Evolutionary conservation across 2,888 invertebrate genomes (phyloP).

Genomic region (Drosophila imparisetae): DNA sequence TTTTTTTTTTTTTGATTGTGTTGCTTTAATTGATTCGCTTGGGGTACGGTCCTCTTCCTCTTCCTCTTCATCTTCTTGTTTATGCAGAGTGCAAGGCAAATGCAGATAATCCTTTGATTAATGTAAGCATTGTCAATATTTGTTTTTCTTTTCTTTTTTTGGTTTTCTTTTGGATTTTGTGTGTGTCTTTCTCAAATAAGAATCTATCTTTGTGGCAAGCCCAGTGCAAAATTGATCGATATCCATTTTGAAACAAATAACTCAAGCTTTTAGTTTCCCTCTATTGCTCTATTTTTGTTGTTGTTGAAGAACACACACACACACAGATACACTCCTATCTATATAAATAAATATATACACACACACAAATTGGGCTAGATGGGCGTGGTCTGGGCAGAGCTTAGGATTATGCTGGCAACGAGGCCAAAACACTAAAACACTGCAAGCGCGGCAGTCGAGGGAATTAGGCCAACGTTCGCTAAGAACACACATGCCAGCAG

Average conservation of each 20-base stretch:
- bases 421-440: slow-evolving; percentile 51
- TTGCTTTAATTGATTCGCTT: slow-evolving; percentile 6
- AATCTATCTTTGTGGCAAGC: not conserved
- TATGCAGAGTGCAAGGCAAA: slow-evolving; percentile 3
- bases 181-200: not conserved
- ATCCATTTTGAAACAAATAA: slow-evolving; percentile 62
- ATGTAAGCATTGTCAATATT: slow-evolving; percentile 29
- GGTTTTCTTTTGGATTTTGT: not conserved
- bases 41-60: not conserved
- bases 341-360: not conserved
- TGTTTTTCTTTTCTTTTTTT: not conserved
- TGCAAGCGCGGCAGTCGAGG: slow-evolving; percentile 33
- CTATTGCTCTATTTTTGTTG: not conserved
- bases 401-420: slow-evolving; percentile 73
- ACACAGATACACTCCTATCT: not conserved
- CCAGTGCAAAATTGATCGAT: slow-evolving; percentile 59
- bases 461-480: slow-evolving; percentile 65
- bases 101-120: slow-evolving; percentile 57
- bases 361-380: not conserved
- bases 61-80: not conserved
- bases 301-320: not conserved
- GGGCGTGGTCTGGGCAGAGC: slow-evolving; percentile 44
- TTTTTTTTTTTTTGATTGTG: not conserved
- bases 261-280: slow-evolving; percentile 15
- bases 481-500: slow-evolving; percentile 13